A percentile compares a stretch with the other conserved stretches of the same genome.
phyloP scores from a whole-genome alignment of 2,113 vertebrate species.

The Butorides virescens region DNA sequence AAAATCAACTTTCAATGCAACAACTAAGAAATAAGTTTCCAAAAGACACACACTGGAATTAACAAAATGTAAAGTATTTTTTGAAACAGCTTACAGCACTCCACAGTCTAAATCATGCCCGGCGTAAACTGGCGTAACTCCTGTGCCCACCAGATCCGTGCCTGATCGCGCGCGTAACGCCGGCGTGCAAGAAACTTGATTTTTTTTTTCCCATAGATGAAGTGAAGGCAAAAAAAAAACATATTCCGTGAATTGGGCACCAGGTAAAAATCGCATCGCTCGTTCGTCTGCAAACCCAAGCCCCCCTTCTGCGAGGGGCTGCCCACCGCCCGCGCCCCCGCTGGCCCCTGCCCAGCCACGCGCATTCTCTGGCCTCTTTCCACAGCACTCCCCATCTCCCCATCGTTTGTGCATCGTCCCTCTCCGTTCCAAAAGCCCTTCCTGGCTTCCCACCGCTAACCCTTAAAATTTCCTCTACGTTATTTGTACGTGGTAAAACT shows the following conservation, averaged over 20 bases:
- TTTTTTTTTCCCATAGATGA: background rate
- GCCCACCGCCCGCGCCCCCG: background rate
- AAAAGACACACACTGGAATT: background rate
- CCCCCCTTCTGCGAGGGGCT: background rate
- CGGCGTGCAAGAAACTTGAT: accelerated
- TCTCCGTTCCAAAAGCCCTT: background rate
- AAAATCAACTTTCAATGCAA: background rate
- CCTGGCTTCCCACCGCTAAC: background rate
- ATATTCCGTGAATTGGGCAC: background rate
- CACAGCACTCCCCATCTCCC: background rate
- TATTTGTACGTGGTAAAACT: background rate
- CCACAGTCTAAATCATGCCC: accelerated
- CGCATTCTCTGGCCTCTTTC: background rate
- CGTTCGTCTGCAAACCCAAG: background rate
- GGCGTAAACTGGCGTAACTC: background rate
- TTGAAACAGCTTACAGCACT: background rate
- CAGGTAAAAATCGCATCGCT: background rate
- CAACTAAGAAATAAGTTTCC: background rate
- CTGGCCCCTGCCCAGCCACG: background rate
- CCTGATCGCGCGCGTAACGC: accelerated
- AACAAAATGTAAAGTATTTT: background rate
- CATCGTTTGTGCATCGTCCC: background rate
- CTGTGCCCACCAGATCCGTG: background rate
- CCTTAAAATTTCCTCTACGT: background rate
- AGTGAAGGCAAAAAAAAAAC: background rate